Conservation (phyloP, 2,888 invertebrate species). For the Coecobrya sp. region DNA sequence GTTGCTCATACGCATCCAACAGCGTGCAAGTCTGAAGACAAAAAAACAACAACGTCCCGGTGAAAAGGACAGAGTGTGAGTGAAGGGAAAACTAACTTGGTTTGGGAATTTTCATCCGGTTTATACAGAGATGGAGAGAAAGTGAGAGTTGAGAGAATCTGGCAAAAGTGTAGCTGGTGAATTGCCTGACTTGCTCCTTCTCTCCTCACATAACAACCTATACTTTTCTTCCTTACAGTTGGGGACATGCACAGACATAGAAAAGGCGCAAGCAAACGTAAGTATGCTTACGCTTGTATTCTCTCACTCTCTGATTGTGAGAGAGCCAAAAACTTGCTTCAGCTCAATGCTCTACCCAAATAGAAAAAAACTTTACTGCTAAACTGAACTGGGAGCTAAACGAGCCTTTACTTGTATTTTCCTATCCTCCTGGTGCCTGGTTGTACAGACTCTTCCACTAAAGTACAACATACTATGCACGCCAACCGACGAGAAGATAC, state of each 20-base stretch:
- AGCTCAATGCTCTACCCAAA: background rate
- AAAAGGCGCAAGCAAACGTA: background rate
- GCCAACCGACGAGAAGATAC: background rate
- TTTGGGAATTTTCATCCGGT: conserved; percentile 72
- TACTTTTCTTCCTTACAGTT: background rate
- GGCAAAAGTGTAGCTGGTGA: conserved; percentile 22
- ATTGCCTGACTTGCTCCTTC: background rate
- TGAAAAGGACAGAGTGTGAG: conserved; percentile 70
- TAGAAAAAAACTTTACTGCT: conserved; percentile 22
- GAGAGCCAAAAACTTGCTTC: conserved; percentile 48
- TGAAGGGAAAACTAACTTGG: conserved; percentile 68
- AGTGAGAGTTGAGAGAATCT: conserved; percentile 57
- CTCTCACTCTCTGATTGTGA: background rate
- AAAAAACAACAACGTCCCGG: conserved; percentile 48
- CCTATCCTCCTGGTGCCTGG: background rate
- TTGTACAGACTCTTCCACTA: background rate
- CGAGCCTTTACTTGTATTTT: background rate
- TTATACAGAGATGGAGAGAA: conserved; percentile 18
- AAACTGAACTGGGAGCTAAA: background rate
- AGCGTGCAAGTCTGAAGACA: conserved; percentile 7
- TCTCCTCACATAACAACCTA: background rate
- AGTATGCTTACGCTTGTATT: background rate
- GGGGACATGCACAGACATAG: background rate
- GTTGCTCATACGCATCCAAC: conserved; percentile 17
- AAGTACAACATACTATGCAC: background rate